Evolutionary conservation across 2,113 vertebrate genomes (phyloP).

Genomic region (Echinops telfairi): DNA sequence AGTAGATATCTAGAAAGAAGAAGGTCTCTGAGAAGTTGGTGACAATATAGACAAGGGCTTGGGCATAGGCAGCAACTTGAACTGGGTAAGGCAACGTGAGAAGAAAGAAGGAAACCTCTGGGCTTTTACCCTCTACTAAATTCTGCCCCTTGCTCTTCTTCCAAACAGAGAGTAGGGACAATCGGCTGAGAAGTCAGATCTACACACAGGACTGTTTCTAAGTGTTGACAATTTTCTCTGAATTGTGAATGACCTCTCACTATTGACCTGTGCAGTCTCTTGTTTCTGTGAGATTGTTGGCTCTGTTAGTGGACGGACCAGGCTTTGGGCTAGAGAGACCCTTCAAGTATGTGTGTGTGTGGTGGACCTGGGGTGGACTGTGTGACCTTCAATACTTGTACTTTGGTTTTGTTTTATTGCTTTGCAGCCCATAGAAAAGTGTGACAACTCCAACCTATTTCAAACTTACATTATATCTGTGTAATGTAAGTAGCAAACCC

Average conservation of each 20-base stretch:
- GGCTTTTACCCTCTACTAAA: background rate
- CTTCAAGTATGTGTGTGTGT: background rate
- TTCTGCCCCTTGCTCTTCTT: background rate
- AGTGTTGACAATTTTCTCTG: slow-evolving; percentile 46
- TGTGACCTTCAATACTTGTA: slow-evolving; percentile 12
- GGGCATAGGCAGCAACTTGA: background rate
- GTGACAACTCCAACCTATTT: slow-evolving; percentile 57
- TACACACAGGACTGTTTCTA: background rate
- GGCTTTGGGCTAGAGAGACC: slow-evolving; percentile 38
- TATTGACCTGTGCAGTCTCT: background rate
- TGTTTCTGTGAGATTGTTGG: slow-evolving; percentile 28
- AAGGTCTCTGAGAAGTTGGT: background rate
- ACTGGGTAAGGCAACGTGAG: background rate
- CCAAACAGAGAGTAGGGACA: slow-evolving; percentile 3
- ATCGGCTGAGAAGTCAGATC: background rate
- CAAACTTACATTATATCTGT: slow-evolving; percentile 73
- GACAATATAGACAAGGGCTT: background rate
- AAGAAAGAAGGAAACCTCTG: background rate
- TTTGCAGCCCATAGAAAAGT: slow-evolving; percentile 58
- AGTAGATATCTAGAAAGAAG: background rate
- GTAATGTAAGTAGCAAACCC: slow-evolving; percentile 68
- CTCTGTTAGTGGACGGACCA: slow-evolving; percentile 2
- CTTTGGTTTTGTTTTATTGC: slow-evolving; percentile 44
- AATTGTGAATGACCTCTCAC: slow-evolving; percentile 1
- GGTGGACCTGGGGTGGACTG: too few relatives aligned